These are phyloP conservation scores for Bubalus kerabau DNA, from an alignment of 2,113 vertebrate genomes.

Conservation along the genomic window DNA sequence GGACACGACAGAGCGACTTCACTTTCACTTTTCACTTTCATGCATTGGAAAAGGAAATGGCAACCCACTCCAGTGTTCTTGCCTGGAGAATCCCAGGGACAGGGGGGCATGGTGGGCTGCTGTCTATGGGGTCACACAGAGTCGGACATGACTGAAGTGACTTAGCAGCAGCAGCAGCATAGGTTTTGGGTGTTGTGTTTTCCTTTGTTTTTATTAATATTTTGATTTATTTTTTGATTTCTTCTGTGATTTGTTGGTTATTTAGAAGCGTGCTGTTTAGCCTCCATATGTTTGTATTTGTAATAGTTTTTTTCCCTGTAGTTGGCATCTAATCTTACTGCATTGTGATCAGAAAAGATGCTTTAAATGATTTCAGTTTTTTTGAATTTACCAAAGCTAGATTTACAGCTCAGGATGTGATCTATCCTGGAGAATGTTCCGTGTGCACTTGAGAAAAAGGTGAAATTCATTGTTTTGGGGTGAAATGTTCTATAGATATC, in stretches of 20 bases:
- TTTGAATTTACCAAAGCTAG: not conserved
- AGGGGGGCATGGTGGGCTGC: too few relatives aligned
- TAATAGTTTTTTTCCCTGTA: not conserved
- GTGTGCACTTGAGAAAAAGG: not conserved
- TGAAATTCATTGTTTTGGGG: not conserved
- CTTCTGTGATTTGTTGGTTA: not conserved
- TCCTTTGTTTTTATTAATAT: not conserved
- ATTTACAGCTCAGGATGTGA: not conserved
- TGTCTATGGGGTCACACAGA: too few relatives aligned
- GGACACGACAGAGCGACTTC: too few relatives aligned
- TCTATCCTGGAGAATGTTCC: not conserved
- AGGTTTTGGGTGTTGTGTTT: not conserved
- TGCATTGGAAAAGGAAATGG: too few relatives aligned
- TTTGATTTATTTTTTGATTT: not conserved
- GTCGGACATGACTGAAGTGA: too few relatives aligned
- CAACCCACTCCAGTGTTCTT: too few relatives aligned
- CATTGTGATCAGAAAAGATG: not conserved
- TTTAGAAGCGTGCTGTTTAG: not conserved
- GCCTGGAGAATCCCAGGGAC: too few relatives aligned
- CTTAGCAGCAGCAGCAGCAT: not conserved
- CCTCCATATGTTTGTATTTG: not conserved
- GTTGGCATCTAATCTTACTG: not conserved
- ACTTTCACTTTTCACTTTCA: too few relatives aligned
- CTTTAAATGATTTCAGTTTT: not conserved
- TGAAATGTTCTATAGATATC: not conserved